These are phyloP conservation scores for Aplocera efformata DNA, from an alignment of 2,888 invertebrate genomes.

Conservation along the genomic window DNA sequence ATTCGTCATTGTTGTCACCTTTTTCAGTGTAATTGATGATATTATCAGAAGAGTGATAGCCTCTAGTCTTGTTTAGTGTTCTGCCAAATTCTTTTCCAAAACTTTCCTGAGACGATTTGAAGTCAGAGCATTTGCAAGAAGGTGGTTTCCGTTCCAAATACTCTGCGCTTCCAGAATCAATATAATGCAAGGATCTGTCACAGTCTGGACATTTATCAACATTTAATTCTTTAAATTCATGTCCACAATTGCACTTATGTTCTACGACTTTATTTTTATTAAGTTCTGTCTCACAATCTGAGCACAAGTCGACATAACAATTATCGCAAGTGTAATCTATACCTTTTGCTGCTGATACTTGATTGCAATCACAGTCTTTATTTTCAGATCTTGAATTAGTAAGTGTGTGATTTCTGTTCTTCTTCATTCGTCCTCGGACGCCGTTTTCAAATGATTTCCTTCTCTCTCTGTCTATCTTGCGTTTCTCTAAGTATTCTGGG, in stretches of 20 bases:
- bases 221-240: slow-evolving; percentile 40
- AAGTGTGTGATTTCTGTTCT: slow-evolving; percentile 70
- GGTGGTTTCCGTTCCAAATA: slow-evolving; percentile 58
- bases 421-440: slow-evolving; percentile 80
- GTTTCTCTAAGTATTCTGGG: slow-evolving; percentile 93
- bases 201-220: slow-evolving; percentile 68
- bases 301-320: slow-evolving; percentile 69
- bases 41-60: slow-evolving; percentile 72
- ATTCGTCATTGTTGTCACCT: slow-evolving; percentile 59
- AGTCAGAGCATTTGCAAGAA: slow-evolving; percentile 67
- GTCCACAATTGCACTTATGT: slow-evolving; percentile 54
- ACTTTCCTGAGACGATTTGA: slow-evolving; percentile 73
- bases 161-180: slow-evolving; percentile 66
- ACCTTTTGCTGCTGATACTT: slow-evolving; percentile 65
- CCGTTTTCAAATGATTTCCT: slow-evolving; percentile 83
- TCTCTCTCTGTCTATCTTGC: slow-evolving; percentile 87
- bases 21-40: slow-evolving; percentile 62
- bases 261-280: slow-evolving; percentile 48
- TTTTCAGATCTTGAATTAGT: slow-evolving; percentile 48
- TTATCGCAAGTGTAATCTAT: slow-evolving; percentile 68
- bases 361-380: slow-evolving; percentile 63
- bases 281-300: slow-evolving; percentile 65
- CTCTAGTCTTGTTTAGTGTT: slow-evolving; percentile 63
- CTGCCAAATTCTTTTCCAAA: slow-evolving; percentile 60
- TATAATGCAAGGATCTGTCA: slow-evolving; percentile 63